Evolutionary conservation across 2,888 invertebrate species (phyloP), one percentile per base, ranked within the genome.

Genomic region (Campoplex nolae): DNA sequence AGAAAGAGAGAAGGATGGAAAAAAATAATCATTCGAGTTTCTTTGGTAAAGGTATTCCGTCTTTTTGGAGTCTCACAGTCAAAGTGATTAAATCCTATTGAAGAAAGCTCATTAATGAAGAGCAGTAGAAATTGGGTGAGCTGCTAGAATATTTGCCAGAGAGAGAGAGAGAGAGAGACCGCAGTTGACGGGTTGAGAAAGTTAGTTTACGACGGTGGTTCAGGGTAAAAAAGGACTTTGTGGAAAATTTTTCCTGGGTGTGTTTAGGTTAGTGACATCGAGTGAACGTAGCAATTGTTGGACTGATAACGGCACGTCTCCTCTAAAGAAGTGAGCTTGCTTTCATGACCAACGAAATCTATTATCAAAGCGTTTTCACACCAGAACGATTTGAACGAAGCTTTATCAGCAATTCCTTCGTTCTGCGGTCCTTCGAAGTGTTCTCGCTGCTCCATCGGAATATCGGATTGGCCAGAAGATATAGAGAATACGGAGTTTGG

Each of bases 381-480:
- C 65, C 45, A 65, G 42, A 62, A 48, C 76, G 54, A 76, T 79
- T 71, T 35, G 56, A 56, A 67, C 42, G 79, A 73, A 80, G 81
- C 86, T 84, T 68, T 86, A 86, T 86, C 84, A 86, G 86, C 84
- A 73, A 35, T 77, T 78, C 65, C 35, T 68, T 68, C 56, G 56
- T 81, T 42, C 35, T 51, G 71, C 48, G 73, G 75, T 67, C 56
- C 58, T 77, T 42, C 28, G 23, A 54, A 74, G 56, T 74, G 75
- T 48, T 74, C 48, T 74, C 54, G 85, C 54, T 67, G 67, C 35
- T 77, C 65, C 80, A 80, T 84, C 68, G 56, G 78, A 79, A 79
- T 79, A 84, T 79, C 56, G 79, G 58, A 73, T 68, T 70, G 68
- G 58, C 48, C n/a, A 45, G 6, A 45, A 45, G 54, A 62, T 62